phyloP scores from a whole-genome alignment of 2,113 vertebrate genomes.

The Podarcis muralis region DNA sequence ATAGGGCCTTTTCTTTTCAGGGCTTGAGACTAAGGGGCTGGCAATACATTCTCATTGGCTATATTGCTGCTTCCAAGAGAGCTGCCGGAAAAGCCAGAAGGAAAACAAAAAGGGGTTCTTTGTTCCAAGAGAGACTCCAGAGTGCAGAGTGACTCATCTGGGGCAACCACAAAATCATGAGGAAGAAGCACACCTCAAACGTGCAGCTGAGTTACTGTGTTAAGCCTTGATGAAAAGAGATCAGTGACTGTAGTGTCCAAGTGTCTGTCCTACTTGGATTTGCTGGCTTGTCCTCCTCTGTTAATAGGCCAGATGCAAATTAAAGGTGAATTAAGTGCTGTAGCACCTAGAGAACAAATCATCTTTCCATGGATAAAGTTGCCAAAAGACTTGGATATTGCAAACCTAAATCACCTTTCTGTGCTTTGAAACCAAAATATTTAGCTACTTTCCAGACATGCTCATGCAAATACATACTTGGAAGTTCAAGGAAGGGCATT shows the following conservation, averaged over 20 bases:
- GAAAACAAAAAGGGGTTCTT: not conserved
- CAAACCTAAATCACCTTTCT: too few species aligned
- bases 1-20: not conserved
- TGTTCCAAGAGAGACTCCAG: not conserved
- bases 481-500: not conserved
- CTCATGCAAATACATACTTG: not conserved
- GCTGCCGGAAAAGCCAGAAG: not conserved
- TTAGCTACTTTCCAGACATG: not conserved
- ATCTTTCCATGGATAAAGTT: not conserved
- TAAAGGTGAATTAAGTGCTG: not conserved
- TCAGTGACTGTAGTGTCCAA: fast-evolving
- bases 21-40: not conserved
- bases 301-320: not conserved
- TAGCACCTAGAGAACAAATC: not conserved
- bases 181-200: not conserved
- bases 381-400: too few species aligned
- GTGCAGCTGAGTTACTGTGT: not conserved
- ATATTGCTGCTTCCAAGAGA: not conserved
- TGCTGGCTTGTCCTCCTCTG: not conserved
- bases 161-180: not conserved
- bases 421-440: not conserved
- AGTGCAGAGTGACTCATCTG: not conserved
- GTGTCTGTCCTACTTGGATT: not conserved
- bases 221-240: not conserved
- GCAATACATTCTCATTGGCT: not conserved